Evolutionary conservation across 2,888 invertebrate genomes (phyloP).

Genomic region (Orchesellides sinensis): DNA sequence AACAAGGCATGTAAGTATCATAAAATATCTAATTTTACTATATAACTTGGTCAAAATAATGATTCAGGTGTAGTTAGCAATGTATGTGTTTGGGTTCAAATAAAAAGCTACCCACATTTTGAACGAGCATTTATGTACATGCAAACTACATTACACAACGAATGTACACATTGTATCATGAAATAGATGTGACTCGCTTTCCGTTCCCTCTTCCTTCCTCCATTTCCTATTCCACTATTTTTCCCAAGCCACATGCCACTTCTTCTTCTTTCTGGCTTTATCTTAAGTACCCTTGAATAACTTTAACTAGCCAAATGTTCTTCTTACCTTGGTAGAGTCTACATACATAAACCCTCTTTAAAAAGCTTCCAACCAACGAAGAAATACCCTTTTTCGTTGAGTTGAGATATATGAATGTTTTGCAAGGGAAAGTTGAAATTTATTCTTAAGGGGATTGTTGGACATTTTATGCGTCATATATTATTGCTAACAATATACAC

Average conservation of each 20-base stretch:
- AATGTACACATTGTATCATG: not conserved
- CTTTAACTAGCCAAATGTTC: not conserved
- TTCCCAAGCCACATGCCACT: not conserved
- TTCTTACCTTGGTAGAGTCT: not conserved
- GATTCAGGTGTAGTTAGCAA: too few relatives aligned
- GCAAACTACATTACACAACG: too few relatives aligned
- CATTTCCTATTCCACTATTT: slow-evolving; percentile 22
- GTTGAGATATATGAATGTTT: not conserved
- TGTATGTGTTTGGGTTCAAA: too few relatives aligned
- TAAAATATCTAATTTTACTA: too few relatives aligned
- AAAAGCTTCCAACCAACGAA: too few relatives aligned
- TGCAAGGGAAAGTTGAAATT: slow-evolving; percentile 36
- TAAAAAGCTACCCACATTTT: too few relatives aligned
- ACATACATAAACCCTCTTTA: not conserved
- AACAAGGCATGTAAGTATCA: too few relatives aligned
- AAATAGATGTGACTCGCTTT: not conserved
- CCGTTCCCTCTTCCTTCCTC: not conserved
- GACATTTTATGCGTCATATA: slow-evolving; percentile 48
- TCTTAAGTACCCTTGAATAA: not conserved
- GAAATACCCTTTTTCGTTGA: too few relatives aligned
- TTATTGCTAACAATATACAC: slow-evolving; percentile 39
- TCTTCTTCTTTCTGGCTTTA: slow-evolving; percentile 17
- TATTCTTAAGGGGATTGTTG: slow-evolving; percentile 37
- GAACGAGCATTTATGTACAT: too few relatives aligned
- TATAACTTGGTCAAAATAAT: too few relatives aligned